Evolutionary conservation across 2,113 vertebrate genomes (phyloP), one percentile per base, ranked within the genome.

Genomic region (Callipepla californica): DNA sequence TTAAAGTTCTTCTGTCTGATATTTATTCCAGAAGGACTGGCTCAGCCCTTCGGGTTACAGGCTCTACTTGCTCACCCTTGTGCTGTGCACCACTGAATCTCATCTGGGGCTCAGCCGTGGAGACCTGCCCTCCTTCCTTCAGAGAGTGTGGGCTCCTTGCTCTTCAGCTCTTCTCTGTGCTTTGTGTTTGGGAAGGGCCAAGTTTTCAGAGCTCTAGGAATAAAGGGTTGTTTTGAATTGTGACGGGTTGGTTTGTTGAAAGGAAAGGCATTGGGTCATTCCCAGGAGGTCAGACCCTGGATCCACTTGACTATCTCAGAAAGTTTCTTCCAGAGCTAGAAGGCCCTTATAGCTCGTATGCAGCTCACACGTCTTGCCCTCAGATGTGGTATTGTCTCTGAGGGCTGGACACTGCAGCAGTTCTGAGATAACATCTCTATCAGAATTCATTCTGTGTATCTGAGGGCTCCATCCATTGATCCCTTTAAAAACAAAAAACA

Each of bases 381-480:
- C 53, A 20, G 19, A 47, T 1, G 0, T 11, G 5, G 3, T 51
- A 4, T 65, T 82, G 45, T 40, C 40, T 73, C 25, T 26, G 55
- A 53, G 75, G 17, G 68, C 4, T 23, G 13, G 61, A 18, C 0
- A 0, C 36, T 63, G 44, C 0, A 0, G 20, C 65, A 13, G 32
- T 67, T 79, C 48, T 57, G 61, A 75, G 32, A 51, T 20, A 65
- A 76, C 15, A 38, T 62, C 22, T 45, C 3, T 26, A 16, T 53
- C 72, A 90, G 48, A 89, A 91, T 72, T 81, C 53, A n/a, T 0
- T n/a, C n/a, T 40, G 11, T 62, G 26, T 85, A 73, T 67, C 45
- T 32, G 48, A 25, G 10, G n/a, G 3, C 53, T 85, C 14, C 6
- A 20, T 73, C n/a, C n/a, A 51, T 1, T 51, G 51, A 47, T 78